Percentiles rank a stretch among this genome's conserved stretches.
Conservation (phyloP, 2,888 invertebrate species). For the Doris montereyensis region DNA sequence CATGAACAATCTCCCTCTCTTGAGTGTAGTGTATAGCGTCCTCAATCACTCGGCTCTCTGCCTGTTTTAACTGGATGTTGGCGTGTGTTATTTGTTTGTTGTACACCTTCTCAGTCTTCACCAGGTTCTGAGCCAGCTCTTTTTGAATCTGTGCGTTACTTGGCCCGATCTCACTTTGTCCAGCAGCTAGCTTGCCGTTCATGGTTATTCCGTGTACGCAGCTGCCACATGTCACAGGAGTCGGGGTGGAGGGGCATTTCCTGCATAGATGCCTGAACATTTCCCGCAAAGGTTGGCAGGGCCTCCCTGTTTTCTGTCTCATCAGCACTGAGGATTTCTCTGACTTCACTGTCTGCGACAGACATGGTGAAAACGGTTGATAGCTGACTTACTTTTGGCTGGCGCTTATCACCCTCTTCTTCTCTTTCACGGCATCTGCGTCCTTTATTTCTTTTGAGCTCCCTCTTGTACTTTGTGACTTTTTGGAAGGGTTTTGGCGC, state of each 20-base stretch:
- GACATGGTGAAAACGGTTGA: no score
- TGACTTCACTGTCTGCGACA: no score
- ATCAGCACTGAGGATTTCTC: no score
- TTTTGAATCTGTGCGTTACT: not conserved
- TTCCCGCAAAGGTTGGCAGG: not conserved
- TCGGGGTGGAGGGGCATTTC: not conserved
- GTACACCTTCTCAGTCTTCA: not conserved
- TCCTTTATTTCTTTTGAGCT: no score
- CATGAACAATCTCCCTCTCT: not conserved
- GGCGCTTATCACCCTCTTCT: no score
- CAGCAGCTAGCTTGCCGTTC: not conserved
- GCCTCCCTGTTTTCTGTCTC: no score
- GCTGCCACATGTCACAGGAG: not conserved
- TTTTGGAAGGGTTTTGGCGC: no score
- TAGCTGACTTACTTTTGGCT: no score
- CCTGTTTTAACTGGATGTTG: not conserved
- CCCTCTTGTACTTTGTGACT: no score
- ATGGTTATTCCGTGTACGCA: not conserved
- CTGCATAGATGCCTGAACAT: not conserved
- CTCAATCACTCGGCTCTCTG: not conserved
- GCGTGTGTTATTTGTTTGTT: not conserved
- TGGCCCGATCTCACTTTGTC: not conserved
- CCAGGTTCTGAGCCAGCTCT: not conserved
- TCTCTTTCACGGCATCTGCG: no score
- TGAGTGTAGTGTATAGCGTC: constrained; percentile 15